A percentile compares a stretch with the other conserved stretches of the same genome.
Conservation (phyloP, 2,888 invertebrate genomes). For the Andrena chrysosceles region DNA sequence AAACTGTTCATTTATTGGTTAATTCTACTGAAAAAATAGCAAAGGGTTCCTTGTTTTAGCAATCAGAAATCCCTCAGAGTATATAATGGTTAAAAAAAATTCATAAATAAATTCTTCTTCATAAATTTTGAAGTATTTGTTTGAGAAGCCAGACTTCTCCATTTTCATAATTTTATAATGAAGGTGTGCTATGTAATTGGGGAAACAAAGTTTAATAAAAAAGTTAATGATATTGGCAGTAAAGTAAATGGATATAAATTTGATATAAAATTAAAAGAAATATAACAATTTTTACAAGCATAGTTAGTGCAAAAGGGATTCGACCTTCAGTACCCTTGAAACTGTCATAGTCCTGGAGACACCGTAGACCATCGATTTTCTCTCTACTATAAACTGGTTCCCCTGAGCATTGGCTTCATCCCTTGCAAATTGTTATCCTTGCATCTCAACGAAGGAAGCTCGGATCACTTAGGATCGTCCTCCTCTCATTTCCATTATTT, state of each 20-base stretch:
- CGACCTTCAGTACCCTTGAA: conserved; percentile 30
- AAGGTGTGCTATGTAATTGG: no score
- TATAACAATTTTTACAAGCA: conserved; percentile 1
- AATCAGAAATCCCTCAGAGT: not conserved
- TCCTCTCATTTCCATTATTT: conserved; percentile 41
- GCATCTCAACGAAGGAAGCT: conserved; percentile 58
- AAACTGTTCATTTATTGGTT: not conserved
- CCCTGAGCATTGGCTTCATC: conserved; percentile 39
- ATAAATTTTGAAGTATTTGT: no score
- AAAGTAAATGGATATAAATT: not conserved
- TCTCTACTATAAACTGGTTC: conserved; percentile 37
- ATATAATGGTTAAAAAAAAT: no score
- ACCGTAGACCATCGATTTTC: conserved; percentile 57
- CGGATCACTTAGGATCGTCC: conserved; percentile 37
- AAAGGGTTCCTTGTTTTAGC: not conserved
- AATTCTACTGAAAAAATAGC: not conserved
- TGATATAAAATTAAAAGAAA: not conserved
- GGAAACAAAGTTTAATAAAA: no score
- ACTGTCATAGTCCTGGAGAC: conserved; percentile 27
- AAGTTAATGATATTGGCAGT: no score
- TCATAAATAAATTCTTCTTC: not conserved
- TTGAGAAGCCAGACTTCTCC: no score
- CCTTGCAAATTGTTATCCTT: conserved; percentile 68
- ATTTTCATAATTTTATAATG: no score
- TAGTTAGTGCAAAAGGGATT: not conserved